These are phyloP conservation scores for Drosophila meridionalis DNA, from an alignment of 2,888 invertebrate genomes.

Conservation along the genomic window DNA sequence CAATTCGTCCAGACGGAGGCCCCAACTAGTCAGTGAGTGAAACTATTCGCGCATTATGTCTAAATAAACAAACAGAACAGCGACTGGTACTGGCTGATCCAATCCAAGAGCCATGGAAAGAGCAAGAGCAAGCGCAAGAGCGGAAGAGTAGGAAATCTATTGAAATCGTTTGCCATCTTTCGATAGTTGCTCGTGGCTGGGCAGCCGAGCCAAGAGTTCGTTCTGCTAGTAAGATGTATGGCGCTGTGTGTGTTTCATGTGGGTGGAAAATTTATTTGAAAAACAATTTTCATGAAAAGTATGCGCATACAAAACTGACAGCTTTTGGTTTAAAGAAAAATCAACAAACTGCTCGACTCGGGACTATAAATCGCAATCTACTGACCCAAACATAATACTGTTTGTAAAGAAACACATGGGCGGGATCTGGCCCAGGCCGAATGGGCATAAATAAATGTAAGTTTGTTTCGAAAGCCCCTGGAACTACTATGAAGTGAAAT, in stretches of 20 bases:
- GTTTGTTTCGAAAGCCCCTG: not conserved
- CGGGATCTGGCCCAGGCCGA: constrained; percentile 20
- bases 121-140: constrained; percentile 14
- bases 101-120: constrained; percentile 27
- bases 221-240: constrained; percentile 61
- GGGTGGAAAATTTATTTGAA: constrained; percentile 76
- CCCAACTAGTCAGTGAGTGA: constrained; percentile 66
- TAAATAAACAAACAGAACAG: constrained; percentile 73
- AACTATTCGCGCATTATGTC: constrained; percentile 80
- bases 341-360: constrained; percentile 62
- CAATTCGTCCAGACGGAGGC: constrained; percentile 51
- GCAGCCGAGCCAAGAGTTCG: constrained; percentile 9
- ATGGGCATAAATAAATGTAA: constrained; percentile 30
- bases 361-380: constrained; percentile 71
- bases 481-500: not conserved
- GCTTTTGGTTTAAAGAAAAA: constrained; percentile 70
- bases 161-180: constrained; percentile 48
- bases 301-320: constrained; percentile 78
- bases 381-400: constrained; percentile 64
- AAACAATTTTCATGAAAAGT: constrained; percentile 79
- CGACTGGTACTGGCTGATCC: constrained; percentile 35
- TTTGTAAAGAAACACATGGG: constrained; percentile 60
- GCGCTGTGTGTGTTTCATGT: constrained; percentile 51
- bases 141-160: constrained; percentile 39
- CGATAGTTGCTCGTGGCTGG: constrained; percentile 25